Evolutionary conservation across 2,113 vertebrate genomes (phyloP).

Genomic region (Antechinus flavipes): DNA sequence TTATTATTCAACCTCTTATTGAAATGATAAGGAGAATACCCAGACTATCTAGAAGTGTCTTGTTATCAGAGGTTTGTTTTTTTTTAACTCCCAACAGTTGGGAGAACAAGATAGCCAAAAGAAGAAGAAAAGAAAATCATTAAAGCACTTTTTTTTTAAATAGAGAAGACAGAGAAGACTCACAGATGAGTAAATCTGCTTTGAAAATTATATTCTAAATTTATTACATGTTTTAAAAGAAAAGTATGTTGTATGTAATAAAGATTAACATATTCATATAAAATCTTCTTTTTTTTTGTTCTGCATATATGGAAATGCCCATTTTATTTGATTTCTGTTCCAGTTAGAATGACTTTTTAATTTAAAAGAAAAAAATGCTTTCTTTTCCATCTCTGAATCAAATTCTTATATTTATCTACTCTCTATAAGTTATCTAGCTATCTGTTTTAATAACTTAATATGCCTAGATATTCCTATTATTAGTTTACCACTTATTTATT

Average conservation of each 20-base stretch:
- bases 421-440: background rate
- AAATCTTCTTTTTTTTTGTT: background rate
- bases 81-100: background rate
- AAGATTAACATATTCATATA: background rate
- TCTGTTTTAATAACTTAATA: background rate
- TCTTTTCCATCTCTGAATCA: background rate
- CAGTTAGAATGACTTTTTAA: background rate
- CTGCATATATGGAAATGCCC: background rate
- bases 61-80: background rate
- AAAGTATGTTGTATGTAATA: background rate
- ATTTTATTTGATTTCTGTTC: background rate
- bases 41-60: background rate
- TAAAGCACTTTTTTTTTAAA: background rate
- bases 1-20: constrained; percentile 34
- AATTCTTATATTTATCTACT: background rate
- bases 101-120: background rate
- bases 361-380: background rate
- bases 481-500: background rate
- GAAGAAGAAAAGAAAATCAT: background rate
- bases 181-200: background rate
- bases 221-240: constrained; percentile 45
- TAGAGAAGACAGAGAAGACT: background rate
- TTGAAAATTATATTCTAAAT: constrained; percentile 16
- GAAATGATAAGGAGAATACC: background rate
- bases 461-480: constrained; percentile 9